Evolutionary conservation across 1,140 invertebrate genomes (phyloP), one percentile per base, ranked within the genome.

Genomic region (Drosophila arawakana): DNA sequence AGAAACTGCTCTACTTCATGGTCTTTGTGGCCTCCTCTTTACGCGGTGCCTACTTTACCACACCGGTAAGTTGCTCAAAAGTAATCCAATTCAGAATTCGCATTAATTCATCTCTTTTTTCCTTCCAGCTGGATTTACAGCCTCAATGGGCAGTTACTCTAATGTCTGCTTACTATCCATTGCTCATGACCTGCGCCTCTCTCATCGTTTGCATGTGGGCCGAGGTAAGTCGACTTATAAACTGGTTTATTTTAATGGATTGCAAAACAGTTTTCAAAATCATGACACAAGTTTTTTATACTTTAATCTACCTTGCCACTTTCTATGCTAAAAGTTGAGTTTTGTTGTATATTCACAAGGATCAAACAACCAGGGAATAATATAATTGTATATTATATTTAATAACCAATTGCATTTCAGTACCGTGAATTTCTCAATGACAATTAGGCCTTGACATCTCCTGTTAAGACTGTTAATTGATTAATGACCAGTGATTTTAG

Each of bases 131-230:
- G 80, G 95, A 96, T 72, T 95, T 96, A 84, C 95, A 96, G 89
- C 95, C 96, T 71, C 95, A 95, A 66, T 97, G 97, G 96, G 95
- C 97, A 6, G 95, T 95, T 52, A 97, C 96, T 89, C 94, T 98
- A 18, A 94, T 97, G 67, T 97, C 96, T 49, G 97, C 97, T 0
- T 98, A 98, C 92, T 98, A 98, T 93, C 97, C 97, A 3, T 93
- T 98, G 30, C 93, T 98, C 11, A 94, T 98, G 92, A 97, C 97
- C 34, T 97, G 97, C 59, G 96, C 97, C 3, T 98, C 97, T 0
- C 94, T 98, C 15, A 96, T 98, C 77, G 97, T 98, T 75, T 98
- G 97, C 92, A 97, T 98, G 92, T 98, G 97, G 97, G 97, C 97
- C 50, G 97, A 98, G 95, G 97, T 97, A 92, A 94, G 94, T 94